Percentiles rank a stretch among this genome's conserved stretches.
phyloP scores from a whole-genome alignment of 2,113 vertebrate genomes.

The Mesoclemmys tuberculata region DNA sequence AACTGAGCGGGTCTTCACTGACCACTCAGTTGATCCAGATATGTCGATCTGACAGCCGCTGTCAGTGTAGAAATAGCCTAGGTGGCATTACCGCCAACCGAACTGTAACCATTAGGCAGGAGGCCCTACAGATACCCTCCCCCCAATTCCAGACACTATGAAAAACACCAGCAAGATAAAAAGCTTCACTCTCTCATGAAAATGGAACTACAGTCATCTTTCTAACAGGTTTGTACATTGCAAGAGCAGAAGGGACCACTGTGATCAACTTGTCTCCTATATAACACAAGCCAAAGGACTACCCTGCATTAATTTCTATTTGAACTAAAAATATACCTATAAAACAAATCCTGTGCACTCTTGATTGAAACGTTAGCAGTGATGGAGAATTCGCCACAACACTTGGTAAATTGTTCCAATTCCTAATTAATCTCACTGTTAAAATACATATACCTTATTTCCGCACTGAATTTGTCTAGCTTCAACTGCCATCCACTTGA shows the following conservation, averaged over 20 bases:
- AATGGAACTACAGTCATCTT: fast-evolving
- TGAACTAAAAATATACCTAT: neutral
- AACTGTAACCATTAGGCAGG: too few species aligned
- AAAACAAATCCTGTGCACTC: neutral
- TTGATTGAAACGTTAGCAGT: neutral
- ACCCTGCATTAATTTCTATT: neutral
- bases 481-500: neutral
- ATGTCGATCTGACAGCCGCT: too few species aligned
- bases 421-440: neutral
- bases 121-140: too few species aligned
- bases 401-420: neutral
- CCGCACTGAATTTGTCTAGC: neutral
- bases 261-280: neutral
- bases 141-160: neutral
- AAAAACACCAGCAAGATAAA: neutral
- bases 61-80: too few species aligned
- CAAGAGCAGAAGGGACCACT: neutral
- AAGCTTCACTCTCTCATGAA: neutral
- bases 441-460: neutral
- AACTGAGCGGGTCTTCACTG: too few species aligned
- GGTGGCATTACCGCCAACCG: too few species aligned
- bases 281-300: neutral
- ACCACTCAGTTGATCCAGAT: too few species aligned
- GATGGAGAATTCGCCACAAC: neutral
- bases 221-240: neutral